Base-by-base conservation (phyloP, 1,140 invertebrate species). In the Gryon sp. region DNA sequence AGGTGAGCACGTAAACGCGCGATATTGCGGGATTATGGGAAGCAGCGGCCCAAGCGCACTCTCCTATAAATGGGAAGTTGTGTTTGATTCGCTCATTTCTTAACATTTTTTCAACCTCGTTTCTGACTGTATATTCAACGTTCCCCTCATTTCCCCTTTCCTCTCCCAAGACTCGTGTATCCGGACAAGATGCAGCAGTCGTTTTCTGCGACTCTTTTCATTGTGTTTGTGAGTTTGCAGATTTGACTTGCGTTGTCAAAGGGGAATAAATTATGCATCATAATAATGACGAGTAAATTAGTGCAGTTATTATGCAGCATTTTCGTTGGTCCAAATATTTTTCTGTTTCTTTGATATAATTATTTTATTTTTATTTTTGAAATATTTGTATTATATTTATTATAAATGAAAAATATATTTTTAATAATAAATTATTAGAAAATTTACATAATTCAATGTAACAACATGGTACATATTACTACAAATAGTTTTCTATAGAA, bases 1-100 rank as follows among this genome's bases (percentile, higher is more conserved):
- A 80, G 87, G 88, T 89, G 81, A 83, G 79, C 57, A 66, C 68
- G 62, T 59, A 63, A 66, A 68, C 69, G 50, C 41, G 40, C 41
- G 38, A 57, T 62, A 55, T 65, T 30, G 62, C 53, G 53, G n/a
- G 50, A 79, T 65, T 76, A 74, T 60, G 72, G 22, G 45, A 63
- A 69, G 50, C 65, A 32, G 16, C 73, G 41, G 52, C 32, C 19
- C 48, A 65, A 19, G 65, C 15, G 18, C 26, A 6, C 45, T 53
- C 60, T 59, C 69, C 55, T 53, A n/a, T n/a, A 77, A 75, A 75
- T 63, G 62, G 59, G 63, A 76, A 72, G 52, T 78, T 43, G 60
- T 36, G 68, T 63, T 74, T 28, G 4, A 24, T 52, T 66, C 36
- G 40, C 55, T 55, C 41, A 11, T 45, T 46, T 57, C 57, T 68